Evolutionary conservation across 2,113 vertebrate genomes (phyloP).

Genomic region (Microcebus ravelobensis): DNA sequence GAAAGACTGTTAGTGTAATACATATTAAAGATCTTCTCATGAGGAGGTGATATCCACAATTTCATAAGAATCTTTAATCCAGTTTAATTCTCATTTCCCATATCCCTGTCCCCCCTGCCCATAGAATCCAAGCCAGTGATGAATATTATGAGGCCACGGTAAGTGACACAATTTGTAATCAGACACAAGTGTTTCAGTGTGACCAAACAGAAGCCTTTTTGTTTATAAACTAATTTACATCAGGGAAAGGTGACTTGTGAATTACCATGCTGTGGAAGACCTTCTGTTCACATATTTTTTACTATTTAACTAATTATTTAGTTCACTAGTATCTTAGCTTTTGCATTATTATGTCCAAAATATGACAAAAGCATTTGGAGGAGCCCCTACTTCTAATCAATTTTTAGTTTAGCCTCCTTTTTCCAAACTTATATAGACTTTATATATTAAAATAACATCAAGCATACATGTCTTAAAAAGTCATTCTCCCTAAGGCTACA

Average conservation of each 20-base stretch:
- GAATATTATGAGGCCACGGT: not conserved
- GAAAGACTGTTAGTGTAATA: not conserved
- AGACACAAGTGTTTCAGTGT: not conserved
- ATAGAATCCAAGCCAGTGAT: accelerated
- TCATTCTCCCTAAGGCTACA: conserved; percentile 47
- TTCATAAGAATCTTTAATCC: conserved; percentile 56
- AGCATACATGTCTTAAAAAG: conserved; percentile 65
- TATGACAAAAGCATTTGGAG: not conserved
- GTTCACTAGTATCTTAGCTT: not conserved
- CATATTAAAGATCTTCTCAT: conserved; percentile 41
- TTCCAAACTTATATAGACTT: conserved; percentile 59
- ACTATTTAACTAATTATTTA: not conserved
- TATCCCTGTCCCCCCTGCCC: not conserved
- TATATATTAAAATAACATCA: conserved; percentile 52
- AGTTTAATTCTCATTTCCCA: not conserved
- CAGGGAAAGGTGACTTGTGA: not conserved
- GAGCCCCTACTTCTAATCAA: not conserved
- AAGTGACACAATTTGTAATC: not conserved
- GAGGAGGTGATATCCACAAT: conserved; percentile 44
- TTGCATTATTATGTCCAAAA: not conserved
- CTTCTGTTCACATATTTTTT: not conserved
- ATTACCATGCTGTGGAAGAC: not conserved
- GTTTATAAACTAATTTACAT: not conserved
- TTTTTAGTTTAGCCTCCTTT: conserved; percentile 56
- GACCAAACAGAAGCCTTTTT: not conserved